Evolutionary conservation across 1,140 invertebrate genomes (phyloP), one percentile per base, ranked within the genome.

Genomic region (Grapholita molesta): DNA sequence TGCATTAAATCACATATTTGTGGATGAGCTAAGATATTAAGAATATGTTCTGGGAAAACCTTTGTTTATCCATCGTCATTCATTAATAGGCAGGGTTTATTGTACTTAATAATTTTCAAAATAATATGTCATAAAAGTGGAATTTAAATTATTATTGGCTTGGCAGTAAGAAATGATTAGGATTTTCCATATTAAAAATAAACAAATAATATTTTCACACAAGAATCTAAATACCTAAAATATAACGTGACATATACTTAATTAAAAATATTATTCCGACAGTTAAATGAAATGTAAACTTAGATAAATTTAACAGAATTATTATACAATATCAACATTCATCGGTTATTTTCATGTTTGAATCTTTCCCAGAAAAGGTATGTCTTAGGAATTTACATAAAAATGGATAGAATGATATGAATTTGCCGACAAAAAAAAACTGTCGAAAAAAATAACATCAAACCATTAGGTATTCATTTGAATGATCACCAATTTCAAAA

Each of bases 1-100:
- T 30, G n/a, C 55, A 61, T 61, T 61, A 61, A 61, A 55, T 21
- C 18, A 48, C 42, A 48, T 48, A 48, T 48, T 48, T 48, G 18
- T 48, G 18, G 42, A 48, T 48, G 42, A 48, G 42, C 42, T 21
- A 48, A 48, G 18, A 21, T 48, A 48, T 48, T 48, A 21, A 48
- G 28, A 1, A 48, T 48, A 15, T 21, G 42, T 48, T 48, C 42
- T 48, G 42, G 42, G 42, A 48, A 42, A 48, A 21, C 2, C 42
- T 9, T 21, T 48, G 21, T 21, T 21, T 18, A 4, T 48, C 7
- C 8, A 42, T 18, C 4, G 6, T 42, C 15, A 15, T n/a, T 38
- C 4, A 42, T 42, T 5, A 42, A 5, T 18, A 42, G n/a, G n/a
- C 0, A 15, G 0, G 4, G 3, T 11, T n/a, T n/a, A n/a, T n/a